Percentiles rank a stretch among this genome's conserved stretches.
Conservation (phyloP, 2,797 vertebrate species). For the Argyrosomus regius region DNA sequence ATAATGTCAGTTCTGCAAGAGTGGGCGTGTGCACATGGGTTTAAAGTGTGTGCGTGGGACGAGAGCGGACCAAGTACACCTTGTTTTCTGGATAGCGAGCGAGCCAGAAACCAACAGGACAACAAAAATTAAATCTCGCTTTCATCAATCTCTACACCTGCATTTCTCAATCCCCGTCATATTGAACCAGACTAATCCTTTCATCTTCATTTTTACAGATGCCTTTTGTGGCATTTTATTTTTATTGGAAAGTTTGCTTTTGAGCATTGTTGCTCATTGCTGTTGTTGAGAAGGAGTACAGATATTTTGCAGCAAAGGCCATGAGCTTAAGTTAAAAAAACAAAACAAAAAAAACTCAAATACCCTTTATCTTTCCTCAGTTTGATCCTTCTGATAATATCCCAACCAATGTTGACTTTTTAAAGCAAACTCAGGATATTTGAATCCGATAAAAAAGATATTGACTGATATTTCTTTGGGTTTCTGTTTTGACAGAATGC, state of each 20-base stretch:
- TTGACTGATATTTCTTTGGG: not conserved
- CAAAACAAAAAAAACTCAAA: not conserved
- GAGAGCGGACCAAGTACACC: slow-evolving; percentile 44
- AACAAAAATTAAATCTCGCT: slow-evolving; percentile 48
- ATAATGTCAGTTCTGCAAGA: slow-evolving; percentile 24
- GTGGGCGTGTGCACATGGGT: slow-evolving; percentile 32
- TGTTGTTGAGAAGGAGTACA: not conserved
- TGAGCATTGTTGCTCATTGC: not conserved
- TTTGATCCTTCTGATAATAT: not conserved
- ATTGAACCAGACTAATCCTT: slow-evolving; percentile 32
- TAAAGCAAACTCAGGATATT: not conserved
- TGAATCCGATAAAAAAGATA: not conserved
- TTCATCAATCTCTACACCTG: slow-evolving; percentile 66
- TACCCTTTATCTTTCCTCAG: not conserved
- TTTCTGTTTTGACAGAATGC: not conserved
- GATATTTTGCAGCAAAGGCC: slow-evolving; percentile 22
- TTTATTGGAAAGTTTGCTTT: slow-evolving; percentile 15
- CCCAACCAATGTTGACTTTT: not conserved
- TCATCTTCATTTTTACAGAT: slow-evolving; percentile 36
- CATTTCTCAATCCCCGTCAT: slow-evolving; percentile 45
- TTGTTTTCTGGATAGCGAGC: slow-evolving; percentile 42
- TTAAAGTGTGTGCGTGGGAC: slow-evolving; percentile 19
- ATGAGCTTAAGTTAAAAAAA: slow-evolving; percentile 36
- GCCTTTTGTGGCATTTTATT: slow-evolving; percentile 26
- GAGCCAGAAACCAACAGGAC: slow-evolving; percentile 51